Evolutionary conservation across 2,888 invertebrate genomes (phyloP), one percentile per base, ranked within the genome.

Genomic region (Brenthis daphne): DNA sequence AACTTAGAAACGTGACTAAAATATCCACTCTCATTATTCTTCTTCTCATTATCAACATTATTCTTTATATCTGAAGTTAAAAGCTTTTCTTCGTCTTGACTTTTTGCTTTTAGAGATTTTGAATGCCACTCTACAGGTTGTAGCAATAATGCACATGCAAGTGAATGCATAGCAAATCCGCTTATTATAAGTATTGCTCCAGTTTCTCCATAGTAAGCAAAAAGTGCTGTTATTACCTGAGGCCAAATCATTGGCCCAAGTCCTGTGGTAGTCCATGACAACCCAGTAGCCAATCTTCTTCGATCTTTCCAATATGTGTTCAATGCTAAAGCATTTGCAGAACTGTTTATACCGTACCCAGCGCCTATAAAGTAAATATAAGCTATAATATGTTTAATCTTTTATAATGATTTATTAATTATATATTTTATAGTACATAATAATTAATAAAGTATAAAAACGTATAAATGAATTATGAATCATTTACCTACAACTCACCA

Each of bases 71-170:
- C 68, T 64, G 74, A 57, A 6, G 65, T 79, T 1, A 88, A 68
- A 24, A 87, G 73, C 65, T 84, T 87, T 67, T 88, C 81, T 74
- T 84, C 84, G 47, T 86, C 84, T 67, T 77, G 73, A 63, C 77
- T 77, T 69, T 85, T 82, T n/a, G 74, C 50, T 5, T 72, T 74
- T 71, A 83, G 81, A 76, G 87, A 90, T 79, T 94, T 94, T 4
- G 94, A 88, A 80, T 96, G 96, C 96, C 95, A 95, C 82, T 95
- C 94, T 0, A 96, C 96, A 3, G 96, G 96, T 79, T 96, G 96
- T 56, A 96, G 86, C 64, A 96, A 84, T 68, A 95, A 87, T 3
- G 96, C 94, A 75, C 95, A 95, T 37, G 94, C 94, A 63, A 96
- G 85, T 0, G 95, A 94, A 79, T 96, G 95, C 65, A 96, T 86